Conservation (phyloP, 1,140 invertebrate genomes). For the Dendrolimus kikuchii region DNA sequence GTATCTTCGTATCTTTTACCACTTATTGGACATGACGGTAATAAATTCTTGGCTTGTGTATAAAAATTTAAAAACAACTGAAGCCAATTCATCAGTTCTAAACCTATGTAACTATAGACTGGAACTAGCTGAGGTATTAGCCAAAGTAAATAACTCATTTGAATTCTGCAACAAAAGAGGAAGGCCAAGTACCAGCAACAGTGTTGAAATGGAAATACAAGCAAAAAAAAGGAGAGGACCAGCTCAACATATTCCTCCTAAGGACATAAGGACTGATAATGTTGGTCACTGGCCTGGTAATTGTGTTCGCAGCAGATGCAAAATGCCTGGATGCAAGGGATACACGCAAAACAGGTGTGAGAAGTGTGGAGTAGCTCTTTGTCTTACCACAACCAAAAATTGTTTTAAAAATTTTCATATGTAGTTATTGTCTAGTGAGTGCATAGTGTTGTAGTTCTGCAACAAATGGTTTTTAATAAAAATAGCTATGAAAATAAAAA, state of each 20-base stretch:
- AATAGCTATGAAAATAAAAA: too few species aligned
- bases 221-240: conserved; percentile 32
- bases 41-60: too few species aligned
- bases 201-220: conserved; percentile 31
- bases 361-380: conserved; percentile 37
- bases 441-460: conserved; percentile 33
- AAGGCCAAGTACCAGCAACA: conserved; percentile 26
- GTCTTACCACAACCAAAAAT: conserved; percentile 35
- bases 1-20: too few species aligned
- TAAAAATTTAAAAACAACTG: conserved; percentile 6
- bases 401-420: conserved; percentile 38
- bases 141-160: conserved; percentile 9
- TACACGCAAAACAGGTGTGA: conserved; percentile 32
- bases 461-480: conserved; percentile 31
- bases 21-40: too few species aligned
- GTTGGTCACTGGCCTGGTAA: conserved; percentile 28
- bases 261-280: conserved; percentile 33
- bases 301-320: conserved; percentile 28
- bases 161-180: conserved; percentile 34
- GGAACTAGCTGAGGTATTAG: conserved; percentile 28
- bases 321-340: conserved; percentile 8
- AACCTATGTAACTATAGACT: conserved; percentile 31
- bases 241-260: conserved; percentile 31
- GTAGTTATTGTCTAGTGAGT: conserved; percentile 31
- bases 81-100: conserved; percentile 25